Evolutionary conservation across 2,888 invertebrate genomes (phyloP), one percentile per base, ranked within the genome.

Genomic region (Sylvicola fuscatus): DNA sequence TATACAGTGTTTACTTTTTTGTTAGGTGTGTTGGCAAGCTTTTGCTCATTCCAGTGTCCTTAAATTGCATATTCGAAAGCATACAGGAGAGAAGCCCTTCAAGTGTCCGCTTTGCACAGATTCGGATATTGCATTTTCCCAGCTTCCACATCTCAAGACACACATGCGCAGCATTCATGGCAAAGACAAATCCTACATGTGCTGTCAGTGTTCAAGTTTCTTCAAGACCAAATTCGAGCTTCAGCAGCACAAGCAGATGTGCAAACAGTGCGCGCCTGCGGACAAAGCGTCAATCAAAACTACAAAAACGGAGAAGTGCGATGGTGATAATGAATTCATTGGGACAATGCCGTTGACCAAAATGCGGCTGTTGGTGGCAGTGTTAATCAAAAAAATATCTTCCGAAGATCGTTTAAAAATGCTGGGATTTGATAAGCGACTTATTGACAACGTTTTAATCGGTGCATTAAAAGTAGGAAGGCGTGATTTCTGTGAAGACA

Each of bases 81-180:
- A 84, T 49, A 84, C 84, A 0, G 80, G 80, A 1, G 80, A 81
- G 50, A 74, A 78, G 45, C 81, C 81, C 0, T 80, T 79, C 50
- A 62, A 48, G 13, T 78, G 77, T 49, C 61, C 70, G 11, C 58
- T 76, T 45, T 82, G 82, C 48, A 51, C 52, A 40, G 61, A 64
- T 39, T 56, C 60, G 32, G 71, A 72, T 27, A 66, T 72, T 27
- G 70, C 73, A 2, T 84, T 84, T 53, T 75, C 80, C 0, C 86
- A 86, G 50, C 55, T 86, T 38, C 82, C 86, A 1, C 86, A 86
- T 49, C 70, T 86, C 56, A 86, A 86, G 56, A 80, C 83, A 40
- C 86, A 87, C 52, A 82, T 87, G 82, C 66, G 71, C 40, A 78
- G 78, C 47, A 81, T 86, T 37, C 86, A 86, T 52, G 76, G 79